These are phyloP conservation scores for Stenotaenia linearis DNA, from an alignment of 2,888 invertebrate species.

Conservation along the genomic window DNA sequence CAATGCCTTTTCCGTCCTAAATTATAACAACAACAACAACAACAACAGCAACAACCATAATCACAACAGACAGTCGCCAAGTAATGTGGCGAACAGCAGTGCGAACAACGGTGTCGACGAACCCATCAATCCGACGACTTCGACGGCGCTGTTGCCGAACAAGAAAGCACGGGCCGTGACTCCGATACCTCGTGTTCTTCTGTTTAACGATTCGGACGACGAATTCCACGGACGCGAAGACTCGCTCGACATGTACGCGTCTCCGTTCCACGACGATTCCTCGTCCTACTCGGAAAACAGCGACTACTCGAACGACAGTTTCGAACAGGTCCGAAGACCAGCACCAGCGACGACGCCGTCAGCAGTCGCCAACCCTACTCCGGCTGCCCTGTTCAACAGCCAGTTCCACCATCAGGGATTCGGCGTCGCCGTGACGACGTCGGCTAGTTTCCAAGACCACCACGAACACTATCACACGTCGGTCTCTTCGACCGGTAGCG, in stretches of 20 bases:
- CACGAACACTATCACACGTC: neutral
- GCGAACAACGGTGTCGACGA: neutral
- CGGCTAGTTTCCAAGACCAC: no score
- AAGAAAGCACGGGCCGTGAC: neutral
- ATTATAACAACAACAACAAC: slow-evolving; percentile 24
- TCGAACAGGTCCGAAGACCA: slow-evolving; percentile 53
- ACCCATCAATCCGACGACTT: neutral
- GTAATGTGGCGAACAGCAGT: neutral
- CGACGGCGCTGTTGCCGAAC: neutral
- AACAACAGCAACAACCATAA: neutral
- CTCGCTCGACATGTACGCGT: slow-evolving; percentile 57
- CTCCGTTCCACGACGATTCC: slow-evolving; percentile 53
- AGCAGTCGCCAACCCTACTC: slow-evolving; percentile 34
- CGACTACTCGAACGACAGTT: slow-evolving; percentile 45
- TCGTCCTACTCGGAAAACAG: slow-evolving; percentile 53
- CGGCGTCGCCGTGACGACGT: no score
- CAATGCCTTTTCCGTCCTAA: slow-evolving; percentile 24
- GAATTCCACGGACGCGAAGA: slow-evolving; percentile 54
- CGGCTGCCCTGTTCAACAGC: slow-evolving; percentile 30
- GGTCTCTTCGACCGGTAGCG: neutral
- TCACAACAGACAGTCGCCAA: neutral
- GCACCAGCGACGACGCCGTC: slow-evolving; percentile 35
- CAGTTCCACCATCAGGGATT: slow-evolving; percentile 30
- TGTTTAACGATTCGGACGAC: slow-evolving; percentile 45
- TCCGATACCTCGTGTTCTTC: slow-evolving; percentile 40